These are phyloP conservation scores for Endomychus coccineus DNA, from an alignment of 2,888 invertebrate genomes.

Conservation along the genomic window DNA sequence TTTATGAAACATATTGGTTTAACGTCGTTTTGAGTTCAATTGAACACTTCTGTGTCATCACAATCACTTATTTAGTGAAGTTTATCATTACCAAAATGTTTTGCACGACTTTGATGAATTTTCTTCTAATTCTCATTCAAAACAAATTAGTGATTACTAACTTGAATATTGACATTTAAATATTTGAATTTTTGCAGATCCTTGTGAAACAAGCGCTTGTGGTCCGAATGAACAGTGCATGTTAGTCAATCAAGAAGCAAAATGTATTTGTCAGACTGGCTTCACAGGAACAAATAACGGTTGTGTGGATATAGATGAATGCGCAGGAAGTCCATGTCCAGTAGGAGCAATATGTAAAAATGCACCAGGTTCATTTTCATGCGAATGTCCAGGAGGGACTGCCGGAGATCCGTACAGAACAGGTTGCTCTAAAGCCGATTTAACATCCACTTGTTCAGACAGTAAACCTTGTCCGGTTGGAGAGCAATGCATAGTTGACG, in stretches of 20 bases:
- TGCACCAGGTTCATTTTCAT: slow-evolving; percentile 75
- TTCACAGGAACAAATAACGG: slow-evolving; percentile 66
- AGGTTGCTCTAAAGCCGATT: slow-evolving; percentile 62
- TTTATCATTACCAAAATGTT: no score
- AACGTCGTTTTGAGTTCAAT: no score
- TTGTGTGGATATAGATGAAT: slow-evolving; percentile 87
- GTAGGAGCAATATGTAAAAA: slow-evolving; percentile 83
- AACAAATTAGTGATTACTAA: no score
- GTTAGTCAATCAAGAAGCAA: slow-evolving; percentile 72
- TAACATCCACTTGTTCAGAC: slow-evolving; percentile 63
- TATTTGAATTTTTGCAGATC: slow-evolving; percentile 71
- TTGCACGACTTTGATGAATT: no score
- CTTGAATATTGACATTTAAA: no score
- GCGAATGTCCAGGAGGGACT: slow-evolving; percentile 80
- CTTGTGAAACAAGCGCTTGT: slow-evolving; percentile 79
- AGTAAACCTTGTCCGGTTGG: slow-evolving; percentile 73
- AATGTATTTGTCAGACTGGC: slow-evolving; percentile 76
- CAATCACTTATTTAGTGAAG: no score
- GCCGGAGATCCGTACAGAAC: slow-evolving; percentile 73
- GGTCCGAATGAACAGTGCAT: slow-evolving; percentile 85
- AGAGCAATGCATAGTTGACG: slow-evolving; percentile 78
- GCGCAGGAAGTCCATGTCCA: slow-evolving; percentile 73
- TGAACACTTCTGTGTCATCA: no score
- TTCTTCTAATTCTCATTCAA: no score
- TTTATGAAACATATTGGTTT: no score